Base-by-base conservation (phyloP, 2,113 vertebrate species). In the Actinemys pallida region DNA sequence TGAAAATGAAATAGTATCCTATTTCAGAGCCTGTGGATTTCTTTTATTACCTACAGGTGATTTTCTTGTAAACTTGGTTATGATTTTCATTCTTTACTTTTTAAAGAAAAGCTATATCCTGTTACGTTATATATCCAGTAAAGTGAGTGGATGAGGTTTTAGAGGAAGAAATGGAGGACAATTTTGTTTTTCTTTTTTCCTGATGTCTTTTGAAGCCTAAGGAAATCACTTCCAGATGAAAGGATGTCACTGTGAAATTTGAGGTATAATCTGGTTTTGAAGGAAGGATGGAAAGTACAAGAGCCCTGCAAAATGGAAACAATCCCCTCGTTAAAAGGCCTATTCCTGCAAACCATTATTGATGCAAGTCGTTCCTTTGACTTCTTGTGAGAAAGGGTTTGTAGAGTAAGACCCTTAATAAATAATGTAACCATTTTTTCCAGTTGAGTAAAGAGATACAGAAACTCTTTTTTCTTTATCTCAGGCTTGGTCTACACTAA, bases 1-100 rank as follows among this genome's bases (percentile, higher is more conserved):
- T 87, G 83, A 83, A 98, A 97, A 95, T 96, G 86, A 97, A 96
- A 97, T 92, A 94, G 91, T 72, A 82, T 90, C 56, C 87, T 31
- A 25, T 90, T 96, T 91, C 53, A 89, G 92, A 96, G 59, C 83
- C 42, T 85, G 22, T 95, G 79, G 78, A 89, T 95, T 96, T 96
- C 62, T 86, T 97, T 96, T 95, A 79, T 96, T 94, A 95, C 53
- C 93, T 95, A 62, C 75, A 95, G 45, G 29, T 89, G 56, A 10
- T 90, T 91, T 93, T 94, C 65, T 86, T 82, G 9, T 84, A 92
- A 81, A 92, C n/a, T 95, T 94, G 0, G 5, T 84, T 86, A 19
- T 88, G 76, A 80, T 35, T 93, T 95, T 39, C 24, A 39, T 93
- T 54, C 47, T 65, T 88, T 5, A 1, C 29, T 81, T 79, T 72